phyloP scores from a whole-genome alignment of 2,888 invertebrate genomes.

The Acleris sparsana region DNA sequence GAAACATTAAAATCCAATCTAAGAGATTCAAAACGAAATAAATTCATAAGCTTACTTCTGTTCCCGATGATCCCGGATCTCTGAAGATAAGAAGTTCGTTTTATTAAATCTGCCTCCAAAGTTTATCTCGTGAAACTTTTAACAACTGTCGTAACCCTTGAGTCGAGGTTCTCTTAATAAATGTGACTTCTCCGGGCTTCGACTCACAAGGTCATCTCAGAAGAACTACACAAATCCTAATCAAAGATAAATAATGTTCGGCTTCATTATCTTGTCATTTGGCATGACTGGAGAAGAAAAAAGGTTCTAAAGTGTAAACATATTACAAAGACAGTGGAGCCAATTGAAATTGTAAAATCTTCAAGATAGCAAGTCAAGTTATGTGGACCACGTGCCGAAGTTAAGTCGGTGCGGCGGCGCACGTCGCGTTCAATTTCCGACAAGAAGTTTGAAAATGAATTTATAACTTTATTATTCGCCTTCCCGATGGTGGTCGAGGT shows the following conservation, averaged over 20 bases:
- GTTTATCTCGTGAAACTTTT: constrained; percentile 25
- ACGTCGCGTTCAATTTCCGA: not conserved
- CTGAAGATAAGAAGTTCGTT: constrained; percentile 17
- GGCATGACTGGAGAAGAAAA: no score
- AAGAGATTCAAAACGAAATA: not conserved
- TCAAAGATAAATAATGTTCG: no score
- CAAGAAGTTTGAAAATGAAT: not conserved
- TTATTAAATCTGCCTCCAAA: constrained; percentile 23
- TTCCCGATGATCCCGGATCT: constrained; percentile 5
- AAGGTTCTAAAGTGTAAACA: no score
- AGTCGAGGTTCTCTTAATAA: not conserved
- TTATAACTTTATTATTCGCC: no score
- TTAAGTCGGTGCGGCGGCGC: not conserved
- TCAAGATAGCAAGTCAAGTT: not conserved
- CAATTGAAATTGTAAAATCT: no score
- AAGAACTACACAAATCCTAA: not conserved
- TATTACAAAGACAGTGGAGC: no score
- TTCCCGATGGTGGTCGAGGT: no score
- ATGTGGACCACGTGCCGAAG: not conserved
- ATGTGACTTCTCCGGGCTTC: not conserved
- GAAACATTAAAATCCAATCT: no score
- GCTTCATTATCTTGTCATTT: no score
- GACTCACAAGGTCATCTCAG: not conserved
- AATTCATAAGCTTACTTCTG: not conserved
- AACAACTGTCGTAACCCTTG: constrained; percentile 28